Evolutionary conservation across 2,797 vertebrate species (phyloP).

Genomic region (Tamandua tetradactyla): DNA sequence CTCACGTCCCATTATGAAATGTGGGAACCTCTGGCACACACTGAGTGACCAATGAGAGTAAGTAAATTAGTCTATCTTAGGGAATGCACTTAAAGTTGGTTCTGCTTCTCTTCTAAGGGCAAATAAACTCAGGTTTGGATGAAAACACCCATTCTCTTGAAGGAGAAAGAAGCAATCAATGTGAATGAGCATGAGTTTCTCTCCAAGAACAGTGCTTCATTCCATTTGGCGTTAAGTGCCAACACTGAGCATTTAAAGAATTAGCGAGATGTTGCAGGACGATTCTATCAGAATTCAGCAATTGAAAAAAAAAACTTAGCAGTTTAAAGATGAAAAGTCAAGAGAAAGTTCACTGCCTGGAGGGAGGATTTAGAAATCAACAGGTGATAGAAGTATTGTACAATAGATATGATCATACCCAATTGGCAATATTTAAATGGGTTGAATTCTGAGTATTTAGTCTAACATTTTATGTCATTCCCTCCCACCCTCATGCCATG

Average conservation of each 20-base stretch:
- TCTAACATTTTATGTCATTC: not conserved
- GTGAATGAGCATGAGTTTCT: not conserved
- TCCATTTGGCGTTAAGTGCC: not conserved
- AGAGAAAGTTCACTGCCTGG: not conserved
- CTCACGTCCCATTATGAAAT: not conserved
- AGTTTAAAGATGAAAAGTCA: not conserved
- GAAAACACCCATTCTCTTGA: not conserved
- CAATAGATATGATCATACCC: not conserved
- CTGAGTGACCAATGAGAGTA: not conserved
- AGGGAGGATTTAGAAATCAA: not conserved
- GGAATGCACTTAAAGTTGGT: not conserved
- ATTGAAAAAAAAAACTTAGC: not conserved
- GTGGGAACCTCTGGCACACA: not conserved
- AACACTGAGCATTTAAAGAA: not conserved
- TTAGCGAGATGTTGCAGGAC: not conserved
- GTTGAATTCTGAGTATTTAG: not conserved
- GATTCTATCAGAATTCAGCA: not conserved
- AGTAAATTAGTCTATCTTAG: not conserved
- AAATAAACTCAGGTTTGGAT: not conserved
- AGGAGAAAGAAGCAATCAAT: not conserved
- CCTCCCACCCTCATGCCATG: not conserved
- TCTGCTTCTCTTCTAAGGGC: not conserved
- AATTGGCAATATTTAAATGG: not conserved
- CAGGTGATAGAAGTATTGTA: not conserved
- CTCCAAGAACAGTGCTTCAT: not conserved